A percentile compares a stretch with the other conserved stretches of the same genome.
phyloP scores from a whole-genome alignment of 2,113 vertebrate genomes.

The Apaloderma vittatum region DNA sequence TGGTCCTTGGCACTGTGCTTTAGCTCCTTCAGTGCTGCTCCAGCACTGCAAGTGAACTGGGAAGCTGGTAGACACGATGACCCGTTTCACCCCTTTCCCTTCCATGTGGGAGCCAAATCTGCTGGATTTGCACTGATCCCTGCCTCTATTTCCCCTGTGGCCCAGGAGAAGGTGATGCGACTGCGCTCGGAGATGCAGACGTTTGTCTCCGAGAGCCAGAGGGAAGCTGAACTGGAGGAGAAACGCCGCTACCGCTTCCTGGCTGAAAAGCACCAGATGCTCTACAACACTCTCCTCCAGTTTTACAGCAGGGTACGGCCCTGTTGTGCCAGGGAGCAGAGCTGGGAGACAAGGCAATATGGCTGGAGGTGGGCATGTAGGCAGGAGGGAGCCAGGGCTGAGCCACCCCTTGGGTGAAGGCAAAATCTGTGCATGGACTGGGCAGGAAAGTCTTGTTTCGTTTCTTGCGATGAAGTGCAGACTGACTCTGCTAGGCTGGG shows the following conservation, averaged over 20 bases:
- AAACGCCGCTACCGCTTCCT: conserved; percentile 94
- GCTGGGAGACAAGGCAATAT: not conserved
- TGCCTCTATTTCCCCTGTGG: not conserved
- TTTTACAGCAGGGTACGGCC: conserved; percentile 80
- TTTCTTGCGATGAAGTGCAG: not conserved
- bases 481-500: not conserved
- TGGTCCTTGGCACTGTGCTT: not conserved
- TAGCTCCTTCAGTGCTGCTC: not conserved
- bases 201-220: conserved; percentile 88
- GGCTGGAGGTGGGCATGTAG: not conserved
- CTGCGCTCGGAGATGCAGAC: conserved; percentile 84
- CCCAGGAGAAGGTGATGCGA: conserved; percentile 79
- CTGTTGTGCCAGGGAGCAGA: fast-evolving
- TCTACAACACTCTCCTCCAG: conserved; percentile 80
- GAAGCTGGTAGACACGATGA: not conserved
- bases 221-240: conserved; percentile 89
- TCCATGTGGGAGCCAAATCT: fast-evolving
- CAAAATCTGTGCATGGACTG: fast-evolving
- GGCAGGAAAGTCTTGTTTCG: not conserved
- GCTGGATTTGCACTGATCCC: not conserved
- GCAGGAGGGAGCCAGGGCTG: not conserved
- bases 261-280: conserved; percentile 91
- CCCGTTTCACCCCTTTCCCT: not conserved
- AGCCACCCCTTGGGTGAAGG: not conserved
- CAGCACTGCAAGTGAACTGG: not conserved